These are phyloP conservation scores for Seira musarum DNA, from an alignment of 2,888 invertebrate species.

Conservation along the genomic window DNA sequence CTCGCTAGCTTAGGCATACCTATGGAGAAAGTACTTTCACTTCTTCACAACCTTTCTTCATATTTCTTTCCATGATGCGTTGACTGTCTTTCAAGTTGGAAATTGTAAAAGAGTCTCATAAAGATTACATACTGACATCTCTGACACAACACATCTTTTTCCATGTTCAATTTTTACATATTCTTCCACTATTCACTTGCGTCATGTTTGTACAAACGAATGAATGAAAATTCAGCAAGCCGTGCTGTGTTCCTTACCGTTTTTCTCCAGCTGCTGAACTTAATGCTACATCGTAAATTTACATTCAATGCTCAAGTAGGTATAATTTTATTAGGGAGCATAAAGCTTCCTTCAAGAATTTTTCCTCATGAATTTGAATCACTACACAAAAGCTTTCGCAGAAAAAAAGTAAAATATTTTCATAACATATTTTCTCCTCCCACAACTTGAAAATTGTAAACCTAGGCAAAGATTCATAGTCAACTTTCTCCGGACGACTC, in stretches of 20 bases:
- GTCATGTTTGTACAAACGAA: constrained; percentile 34
- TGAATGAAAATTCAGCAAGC: constrained; percentile 4
- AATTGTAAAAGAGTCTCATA: constrained; percentile 27
- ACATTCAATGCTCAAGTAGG: too few relatives aligned
- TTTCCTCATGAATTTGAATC: too few relatives aligned
- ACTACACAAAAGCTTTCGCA: background rate
- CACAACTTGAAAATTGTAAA: constrained; percentile 26
- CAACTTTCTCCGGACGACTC: background rate
- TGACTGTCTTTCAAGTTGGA: constrained; percentile 17
- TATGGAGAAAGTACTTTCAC: too few relatives aligned
- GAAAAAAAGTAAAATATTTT: constrained; percentile 22
- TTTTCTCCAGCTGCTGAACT: too few relatives aligned
- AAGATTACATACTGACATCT: constrained; percentile 35
- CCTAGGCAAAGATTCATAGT: constrained; percentile 6
- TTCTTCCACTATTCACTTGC: constrained; percentile 26
- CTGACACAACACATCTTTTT: constrained; percentile 23
- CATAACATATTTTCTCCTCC: constrained; percentile 11
- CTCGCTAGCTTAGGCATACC: too few relatives aligned
- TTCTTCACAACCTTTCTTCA: constrained; percentile 14
- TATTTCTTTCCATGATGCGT: background rate
- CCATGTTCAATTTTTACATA: constrained; percentile 28
- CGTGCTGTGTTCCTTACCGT: background rate
- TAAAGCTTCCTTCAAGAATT: too few relatives aligned
- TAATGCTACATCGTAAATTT: too few relatives aligned
- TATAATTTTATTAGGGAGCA: too few relatives aligned